phyloP scores from a whole-genome alignment of 2,113 vertebrate genomes.

The Lamprotornis superbus region DNA sequence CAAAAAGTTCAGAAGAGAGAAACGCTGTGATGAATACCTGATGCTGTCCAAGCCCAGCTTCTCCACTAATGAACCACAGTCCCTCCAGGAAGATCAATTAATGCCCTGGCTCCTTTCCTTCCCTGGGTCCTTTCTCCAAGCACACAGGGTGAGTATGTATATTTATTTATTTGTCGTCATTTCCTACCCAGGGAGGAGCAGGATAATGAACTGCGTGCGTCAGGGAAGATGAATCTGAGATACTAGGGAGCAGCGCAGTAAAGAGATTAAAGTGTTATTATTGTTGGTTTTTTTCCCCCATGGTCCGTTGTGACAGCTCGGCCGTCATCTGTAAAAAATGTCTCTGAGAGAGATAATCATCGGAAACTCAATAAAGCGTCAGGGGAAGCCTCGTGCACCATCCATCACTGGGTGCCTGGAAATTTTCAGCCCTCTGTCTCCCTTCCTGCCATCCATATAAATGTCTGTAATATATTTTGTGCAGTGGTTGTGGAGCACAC shows the following conservation, averaged over 20 bases:
- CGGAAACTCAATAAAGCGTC: constrained; percentile 99
- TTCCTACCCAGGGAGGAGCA: constrained; percentile 80
- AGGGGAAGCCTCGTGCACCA: constrained; percentile 84
- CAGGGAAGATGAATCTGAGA: constrained; percentile 87
- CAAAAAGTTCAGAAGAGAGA: constrained; percentile 25
- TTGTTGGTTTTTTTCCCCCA: constrained; percentile 76
- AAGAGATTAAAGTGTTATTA: constrained; percentile 88
- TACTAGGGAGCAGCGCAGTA: constrained; percentile 83
- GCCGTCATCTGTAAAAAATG: constrained; percentile 91
- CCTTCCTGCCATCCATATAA: constrained; percentile 98
- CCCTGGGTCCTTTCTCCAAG: constrained; percentile 44
- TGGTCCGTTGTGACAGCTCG: constrained; percentile 82
- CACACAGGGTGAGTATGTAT: constrained; percentile 53
- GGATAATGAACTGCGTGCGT: constrained; percentile 81
- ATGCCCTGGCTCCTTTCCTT: constrained; percentile 54
- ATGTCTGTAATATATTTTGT: constrained; percentile 96
- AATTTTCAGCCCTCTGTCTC: constrained; percentile 83
- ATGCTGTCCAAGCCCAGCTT: neutral
- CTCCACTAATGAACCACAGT: constrained; percentile 66
- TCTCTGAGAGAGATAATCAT: constrained; percentile 96
- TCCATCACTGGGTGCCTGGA: constrained; percentile 97
- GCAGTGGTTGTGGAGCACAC: constrained; percentile 54
- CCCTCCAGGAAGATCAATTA: constrained; percentile 69
- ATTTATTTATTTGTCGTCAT: constrained; percentile 78
- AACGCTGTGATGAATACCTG: constrained; percentile 25